These are phyloP conservation scores for Colistium nudipinnis DNA, from an alignment of 2,113 vertebrate genomes.

Conservation along the genomic window DNA sequence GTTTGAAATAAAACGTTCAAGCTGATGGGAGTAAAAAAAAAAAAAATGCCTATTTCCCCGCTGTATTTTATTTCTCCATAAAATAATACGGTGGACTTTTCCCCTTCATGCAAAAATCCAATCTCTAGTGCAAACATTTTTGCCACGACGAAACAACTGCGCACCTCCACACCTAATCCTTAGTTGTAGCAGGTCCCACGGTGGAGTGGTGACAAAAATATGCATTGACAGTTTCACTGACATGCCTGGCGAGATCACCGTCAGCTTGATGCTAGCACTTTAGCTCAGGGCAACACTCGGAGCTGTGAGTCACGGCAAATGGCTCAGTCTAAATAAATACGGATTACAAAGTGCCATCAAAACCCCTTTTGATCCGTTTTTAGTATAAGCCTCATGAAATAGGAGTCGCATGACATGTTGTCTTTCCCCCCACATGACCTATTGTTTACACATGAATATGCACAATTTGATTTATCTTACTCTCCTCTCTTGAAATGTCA, in stretches of 20 bases:
- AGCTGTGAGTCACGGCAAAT: slow-evolving; percentile 58
- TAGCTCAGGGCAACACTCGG: slow-evolving; percentile 55
- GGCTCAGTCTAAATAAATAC: slow-evolving; percentile 50
- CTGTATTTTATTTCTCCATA: background rate
- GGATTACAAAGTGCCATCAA: slow-evolving; percentile 53
- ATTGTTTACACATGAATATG: slow-evolving; percentile 11
- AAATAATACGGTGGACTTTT: background rate
- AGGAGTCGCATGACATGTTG: slow-evolving; percentile 31
- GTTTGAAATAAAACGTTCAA: slow-evolving; percentile 4
- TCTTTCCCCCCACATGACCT: slow-evolving; percentile 2
- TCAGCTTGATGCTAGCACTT: slow-evolving; percentile 44
- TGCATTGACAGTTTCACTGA: slow-evolving; percentile 62
- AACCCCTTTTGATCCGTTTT: slow-evolving; percentile 52
- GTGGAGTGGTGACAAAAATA: slow-evolving; percentile 48
- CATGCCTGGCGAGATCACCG: slow-evolving; percentile 57
- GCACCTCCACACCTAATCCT: slow-evolving; percentile 15
- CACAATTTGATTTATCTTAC: background rate
- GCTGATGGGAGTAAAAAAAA: background rate
- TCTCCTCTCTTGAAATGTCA: slow-evolving; percentile 3
- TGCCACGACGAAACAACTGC: slow-evolving; percentile 11
- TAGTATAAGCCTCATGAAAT: slow-evolving; percentile 42
- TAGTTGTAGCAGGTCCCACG: slow-evolving; percentile 25
- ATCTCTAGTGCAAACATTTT: background rate
- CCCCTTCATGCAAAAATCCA: slow-evolving; percentile 6
- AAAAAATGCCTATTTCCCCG: background rate